A percentile compares a stretch with the other conserved stretches of the same genome.
Evolutionary conservation across 2,113 vertebrate species (phyloP).

Genomic region (Phaetusa simplex): DNA sequence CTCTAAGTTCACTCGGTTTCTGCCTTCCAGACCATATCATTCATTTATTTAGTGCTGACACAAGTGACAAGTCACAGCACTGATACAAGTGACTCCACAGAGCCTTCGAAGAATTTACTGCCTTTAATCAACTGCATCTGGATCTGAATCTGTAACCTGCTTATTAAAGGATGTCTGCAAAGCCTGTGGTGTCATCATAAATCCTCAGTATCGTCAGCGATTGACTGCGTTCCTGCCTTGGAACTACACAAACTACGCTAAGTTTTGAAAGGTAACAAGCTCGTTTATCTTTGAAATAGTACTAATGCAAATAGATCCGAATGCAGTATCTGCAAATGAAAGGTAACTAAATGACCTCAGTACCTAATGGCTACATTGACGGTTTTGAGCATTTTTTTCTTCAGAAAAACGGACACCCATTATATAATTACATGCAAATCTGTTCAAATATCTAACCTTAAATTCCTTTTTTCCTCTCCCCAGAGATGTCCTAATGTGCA

Average conservation of each 20-base stretch:
- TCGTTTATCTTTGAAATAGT: background rate
- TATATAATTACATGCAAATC: background rate
- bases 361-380: background rate
- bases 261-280: background rate
- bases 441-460: background rate
- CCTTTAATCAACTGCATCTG: background rate
- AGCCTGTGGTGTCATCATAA: background rate
- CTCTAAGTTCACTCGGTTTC: background rate
- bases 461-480: background rate
- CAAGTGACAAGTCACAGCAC: constrained; percentile 6
- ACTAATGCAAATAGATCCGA: background rate
- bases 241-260: background rate
- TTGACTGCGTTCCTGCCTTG: background rate
- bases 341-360: background rate
- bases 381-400: background rate
- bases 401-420: background rate
- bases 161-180: background rate
- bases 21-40: background rate
- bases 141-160: background rate
- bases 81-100: background rate
- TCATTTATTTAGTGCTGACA: constrained; percentile 3
- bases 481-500: background rate
- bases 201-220: background rate
- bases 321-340: background rate
- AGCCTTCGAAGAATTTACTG: background rate